A percentile compares a stretch with the other conserved stretches of the same genome.
phyloP scores from a whole-genome alignment of 2,888 invertebrate species.

The Nasonia oneida region DNA sequence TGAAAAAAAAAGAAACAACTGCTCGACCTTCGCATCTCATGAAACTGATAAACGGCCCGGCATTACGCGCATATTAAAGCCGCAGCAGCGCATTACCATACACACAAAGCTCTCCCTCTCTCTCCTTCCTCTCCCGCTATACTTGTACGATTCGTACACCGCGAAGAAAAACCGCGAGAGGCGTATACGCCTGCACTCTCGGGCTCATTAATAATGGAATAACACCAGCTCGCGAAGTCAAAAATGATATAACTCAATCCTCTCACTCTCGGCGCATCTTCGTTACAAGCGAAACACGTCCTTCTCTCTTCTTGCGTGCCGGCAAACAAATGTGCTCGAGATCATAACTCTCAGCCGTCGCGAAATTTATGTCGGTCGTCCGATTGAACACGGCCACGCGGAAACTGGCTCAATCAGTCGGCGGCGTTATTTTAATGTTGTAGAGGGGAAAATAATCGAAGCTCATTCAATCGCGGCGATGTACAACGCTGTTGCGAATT shows the following conservation, averaged over 20 bases:
- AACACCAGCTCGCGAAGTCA: slow-evolving; percentile 21
- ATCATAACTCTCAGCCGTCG: slow-evolving; percentile 45
- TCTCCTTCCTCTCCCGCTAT: neutral
- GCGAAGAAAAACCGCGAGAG: neutral
- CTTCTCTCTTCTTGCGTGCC: neutral
- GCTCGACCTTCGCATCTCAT: neutral
- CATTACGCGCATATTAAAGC: slow-evolving; percentile 35
- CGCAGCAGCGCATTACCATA: neutral
- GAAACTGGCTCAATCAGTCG: slow-evolving; percentile 22
- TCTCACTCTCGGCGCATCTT: too few species aligned
- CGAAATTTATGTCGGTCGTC: slow-evolving; percentile 27
- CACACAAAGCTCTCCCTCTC: slow-evolving; percentile 21
- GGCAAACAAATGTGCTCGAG: slow-evolving; percentile 41
- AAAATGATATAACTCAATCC: slow-evolving; percentile 50
- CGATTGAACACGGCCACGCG: neutral
- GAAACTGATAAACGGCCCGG: neutral
- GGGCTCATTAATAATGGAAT: slow-evolving; percentile 46
- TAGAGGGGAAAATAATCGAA: too few species aligned
- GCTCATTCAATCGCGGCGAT: too few species aligned
- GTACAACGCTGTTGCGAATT: too few species aligned
- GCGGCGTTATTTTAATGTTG: slow-evolving; percentile 30
- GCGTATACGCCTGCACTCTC: neutral
- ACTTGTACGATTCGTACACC: neutral
- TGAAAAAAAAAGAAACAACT: neutral
- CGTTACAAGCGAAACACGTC: neutral